Conservation (phyloP, 2,888 invertebrate species). For the Leptopilina drosophilae region DNA sequence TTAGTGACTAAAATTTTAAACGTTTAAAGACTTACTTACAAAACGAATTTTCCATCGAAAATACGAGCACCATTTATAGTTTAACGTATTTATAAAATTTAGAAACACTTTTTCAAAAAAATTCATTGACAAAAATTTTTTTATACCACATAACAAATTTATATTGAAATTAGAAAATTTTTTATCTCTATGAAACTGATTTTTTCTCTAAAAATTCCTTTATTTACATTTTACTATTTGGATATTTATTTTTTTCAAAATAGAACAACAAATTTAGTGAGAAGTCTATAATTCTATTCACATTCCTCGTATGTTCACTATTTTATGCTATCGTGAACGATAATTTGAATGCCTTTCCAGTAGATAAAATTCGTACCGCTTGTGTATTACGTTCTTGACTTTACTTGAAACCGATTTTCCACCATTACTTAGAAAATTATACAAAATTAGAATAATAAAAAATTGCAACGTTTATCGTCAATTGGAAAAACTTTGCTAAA, state of each 20-base stretch:
- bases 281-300: background rate
- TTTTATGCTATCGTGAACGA: slow-evolving; percentile 11
- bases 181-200: background rate
- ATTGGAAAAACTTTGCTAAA: background rate
- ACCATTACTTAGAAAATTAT: background rate
- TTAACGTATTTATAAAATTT: background rate
- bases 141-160: background rate
- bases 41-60: background rate
- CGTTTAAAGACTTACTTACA: background rate
- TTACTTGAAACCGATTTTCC: background rate
- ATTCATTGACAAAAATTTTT: background rate
- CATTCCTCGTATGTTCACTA: background rate
- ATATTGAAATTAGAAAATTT: background rate
- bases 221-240: background rate
- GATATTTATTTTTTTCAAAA: background rate
- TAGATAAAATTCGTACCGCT: slow-evolving; percentile 32
- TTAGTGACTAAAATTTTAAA: too few relatives aligned
- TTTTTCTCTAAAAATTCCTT: background rate
- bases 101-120: background rate
- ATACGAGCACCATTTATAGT: background rate
- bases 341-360: slow-evolving; percentile 24
- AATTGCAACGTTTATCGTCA: background rate
- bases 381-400: slow-evolving; percentile 13
- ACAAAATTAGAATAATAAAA: background rate
- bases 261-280: slow-evolving; percentile 1